These are phyloP conservation scores for Agriopis leucophaearia DNA, from an alignment of 2,888 invertebrate genomes.

Conservation along the genomic window DNA sequence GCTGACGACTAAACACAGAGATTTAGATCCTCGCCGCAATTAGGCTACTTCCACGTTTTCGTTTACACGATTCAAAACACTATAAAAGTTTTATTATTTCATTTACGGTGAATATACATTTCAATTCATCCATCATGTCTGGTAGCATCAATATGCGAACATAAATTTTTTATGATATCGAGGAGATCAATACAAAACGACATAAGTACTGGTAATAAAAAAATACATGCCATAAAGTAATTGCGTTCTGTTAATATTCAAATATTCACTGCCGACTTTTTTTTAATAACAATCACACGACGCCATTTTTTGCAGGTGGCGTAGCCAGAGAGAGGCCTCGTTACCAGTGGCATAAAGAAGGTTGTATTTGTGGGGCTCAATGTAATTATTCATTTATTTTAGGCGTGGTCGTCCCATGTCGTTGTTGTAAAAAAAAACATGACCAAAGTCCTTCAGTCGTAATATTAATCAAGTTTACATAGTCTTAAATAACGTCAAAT, in stretches of 20 bases:
- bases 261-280: not conserved
- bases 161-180: slow-evolving; percentile 13
- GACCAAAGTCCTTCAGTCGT: too few species aligned
- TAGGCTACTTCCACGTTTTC: not conserved
- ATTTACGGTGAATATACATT: slow-evolving; percentile 4
- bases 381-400: too few species aligned
- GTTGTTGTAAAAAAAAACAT: too few species aligned
- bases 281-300: not conserved
- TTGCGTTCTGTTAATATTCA: not conserved
- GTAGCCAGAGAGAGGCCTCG: too few species aligned
- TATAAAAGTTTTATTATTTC: slow-evolving; percentile 1
- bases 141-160: not conserved
- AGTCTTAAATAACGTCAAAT: too few species aligned
- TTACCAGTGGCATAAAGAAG: too few species aligned
- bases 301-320: too few species aligned
- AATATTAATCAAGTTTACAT: too few species aligned
- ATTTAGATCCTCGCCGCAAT: not conserved
- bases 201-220: not conserved
- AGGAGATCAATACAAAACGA: slow-evolving; percentile 4
- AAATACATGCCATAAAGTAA: slow-evolving; percentile 1
- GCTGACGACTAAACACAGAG: not conserved
- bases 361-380: too few species aligned
- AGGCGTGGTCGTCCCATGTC: too few species aligned
- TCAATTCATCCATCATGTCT: not conserved
- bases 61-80: not conserved